phyloP scores from a whole-genome alignment of 2,888 invertebrate species.

The Drosophila algonquin region DNA sequence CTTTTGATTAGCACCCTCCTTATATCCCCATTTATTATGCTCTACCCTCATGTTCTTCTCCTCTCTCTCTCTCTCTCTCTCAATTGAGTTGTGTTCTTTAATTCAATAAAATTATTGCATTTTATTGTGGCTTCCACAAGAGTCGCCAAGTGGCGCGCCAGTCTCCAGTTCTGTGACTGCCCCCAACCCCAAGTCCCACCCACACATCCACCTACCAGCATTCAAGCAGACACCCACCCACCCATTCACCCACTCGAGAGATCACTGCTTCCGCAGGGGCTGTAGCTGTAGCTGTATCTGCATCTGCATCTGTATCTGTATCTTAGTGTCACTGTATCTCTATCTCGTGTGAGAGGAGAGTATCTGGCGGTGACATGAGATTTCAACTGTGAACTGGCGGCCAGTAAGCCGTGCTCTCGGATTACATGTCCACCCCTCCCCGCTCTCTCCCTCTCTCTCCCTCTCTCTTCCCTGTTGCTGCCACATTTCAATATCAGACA shows the following conservation, averaged over 20 bases:
- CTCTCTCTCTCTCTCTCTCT: slow-evolving; percentile 40
- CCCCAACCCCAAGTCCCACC: neutral
- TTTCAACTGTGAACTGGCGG: slow-evolving; percentile 56
- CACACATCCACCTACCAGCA: slow-evolving; percentile 10
- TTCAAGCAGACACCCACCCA: slow-evolving; percentile 7
- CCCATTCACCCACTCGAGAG: slow-evolving; percentile 33
- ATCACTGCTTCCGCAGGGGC: slow-evolving; percentile 32
- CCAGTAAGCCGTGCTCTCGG: slow-evolving; percentile 38
- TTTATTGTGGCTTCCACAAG: slow-evolving; percentile 50
- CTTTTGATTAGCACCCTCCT: too few species aligned
- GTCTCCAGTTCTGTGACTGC: neutral
- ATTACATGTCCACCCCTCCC: slow-evolving; percentile 19
- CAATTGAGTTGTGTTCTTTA: slow-evolving; percentile 72
- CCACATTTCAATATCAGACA: slow-evolving; percentile 54
- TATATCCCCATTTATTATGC: slow-evolving; percentile 2
- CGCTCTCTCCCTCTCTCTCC: neutral
- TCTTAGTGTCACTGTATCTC: slow-evolving; percentile 7
- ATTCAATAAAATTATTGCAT: slow-evolving; percentile 72
- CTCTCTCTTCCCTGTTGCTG: neutral
- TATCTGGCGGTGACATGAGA: slow-evolving; percentile 58
- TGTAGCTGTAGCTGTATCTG: slow-evolving; percentile 11
- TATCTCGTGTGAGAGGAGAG: slow-evolving; percentile 30
- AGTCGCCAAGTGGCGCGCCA: slow-evolving; percentile 54
- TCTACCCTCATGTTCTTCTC: neutral
- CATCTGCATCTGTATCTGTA: neutral